Conservation (phyloP, 2,888 invertebrate genomes). For the Disparrhopalites patrizii region DNA sequence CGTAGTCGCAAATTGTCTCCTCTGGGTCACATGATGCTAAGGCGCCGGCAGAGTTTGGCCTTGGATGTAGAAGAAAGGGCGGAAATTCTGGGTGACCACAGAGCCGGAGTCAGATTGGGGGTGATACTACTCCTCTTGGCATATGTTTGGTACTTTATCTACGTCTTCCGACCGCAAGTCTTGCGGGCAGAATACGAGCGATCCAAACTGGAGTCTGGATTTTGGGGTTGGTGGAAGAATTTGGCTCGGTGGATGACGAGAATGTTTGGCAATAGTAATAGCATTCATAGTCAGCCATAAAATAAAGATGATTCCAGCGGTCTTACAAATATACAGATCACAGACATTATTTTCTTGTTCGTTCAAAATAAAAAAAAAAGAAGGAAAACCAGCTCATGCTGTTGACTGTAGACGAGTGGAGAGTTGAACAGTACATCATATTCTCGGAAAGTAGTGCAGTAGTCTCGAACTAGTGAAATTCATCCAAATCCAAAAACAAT, state of each 20-base stretch:
- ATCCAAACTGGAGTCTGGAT: background rate
- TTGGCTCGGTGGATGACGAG: background rate
- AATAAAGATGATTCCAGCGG: too few relatives aligned
- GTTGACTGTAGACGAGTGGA: too few relatives aligned
- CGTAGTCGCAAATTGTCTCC: slow-evolving; percentile 2
- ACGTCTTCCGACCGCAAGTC: background rate
- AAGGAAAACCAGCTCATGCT: too few relatives aligned
- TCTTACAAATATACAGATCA: too few relatives aligned
- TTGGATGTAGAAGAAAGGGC: background rate
- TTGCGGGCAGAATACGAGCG: background rate
- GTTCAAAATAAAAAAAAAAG: too few relatives aligned
- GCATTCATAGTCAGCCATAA: too few relatives aligned
- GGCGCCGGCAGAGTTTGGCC: slow-evolving; percentile 10
- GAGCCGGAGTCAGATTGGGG: background rate
- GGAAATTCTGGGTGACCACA: slow-evolving; percentile 6
- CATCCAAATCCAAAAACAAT: too few relatives aligned
- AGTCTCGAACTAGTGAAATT: too few relatives aligned
- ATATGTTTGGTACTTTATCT: slow-evolving; percentile 1
- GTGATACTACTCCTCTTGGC: background rate
- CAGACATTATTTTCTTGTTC: too few relatives aligned
- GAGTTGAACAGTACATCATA: too few relatives aligned
- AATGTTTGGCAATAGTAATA: too few relatives aligned
- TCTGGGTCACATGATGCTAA: slow-evolving; percentile 17
- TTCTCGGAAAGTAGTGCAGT: too few relatives aligned
- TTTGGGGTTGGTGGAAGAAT: background rate